Base-by-base conservation (phyloP, 1,140 invertebrate genomes). In the Cheumatopsyche charites region DNA sequence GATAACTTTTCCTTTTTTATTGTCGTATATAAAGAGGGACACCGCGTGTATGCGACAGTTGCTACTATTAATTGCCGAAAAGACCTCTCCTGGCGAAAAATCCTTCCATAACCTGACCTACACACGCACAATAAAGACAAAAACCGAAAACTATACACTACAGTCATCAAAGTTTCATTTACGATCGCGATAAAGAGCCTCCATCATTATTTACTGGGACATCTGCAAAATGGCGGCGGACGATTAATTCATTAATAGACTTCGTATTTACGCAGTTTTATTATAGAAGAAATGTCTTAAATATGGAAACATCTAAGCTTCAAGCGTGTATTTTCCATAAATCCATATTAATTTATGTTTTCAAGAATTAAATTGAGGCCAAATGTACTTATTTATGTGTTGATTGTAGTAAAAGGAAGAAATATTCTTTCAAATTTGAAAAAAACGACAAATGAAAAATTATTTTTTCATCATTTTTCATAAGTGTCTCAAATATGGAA, bases 31-130 rank as follows among this genome's bases (percentile, higher is more conserved):
- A 67, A 75, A 62, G 67, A 63, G 65, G 47, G 68, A 49, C 74
- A 62, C 74, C 74, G 71, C 68, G 58, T 75, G 74, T 42, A 23
- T 29, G 67, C 74, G 74, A 75, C 74, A 75, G 74, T 73, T 69
- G 71, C 67, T 42, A 73, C 71, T 73, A 75, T 75, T 75, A 75
- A 75, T 75, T 75, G 74, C 63, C 67, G 70, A 70, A 70, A 45
- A 13, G 58, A 49, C 43, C 36, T 72, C 43, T 62, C 52, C 42
- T 66, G 55, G 6, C 12, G 55, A 36, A 36, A 36, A 36, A 36
- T 36, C 29, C 29, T 36, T 36, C 29, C 29, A 36, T 36, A 36
- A n/a, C 45, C 13, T 13, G 13, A 5, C 17, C 45, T 4, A 49
- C 13, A 49, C 13, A 3, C 4, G 3, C 45, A 49, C 45, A 49